Evolutionary conservation across 1,140 invertebrate species (phyloP), one percentile per base, ranked within the genome.

Genomic region (Drosophila aff.): DNA sequence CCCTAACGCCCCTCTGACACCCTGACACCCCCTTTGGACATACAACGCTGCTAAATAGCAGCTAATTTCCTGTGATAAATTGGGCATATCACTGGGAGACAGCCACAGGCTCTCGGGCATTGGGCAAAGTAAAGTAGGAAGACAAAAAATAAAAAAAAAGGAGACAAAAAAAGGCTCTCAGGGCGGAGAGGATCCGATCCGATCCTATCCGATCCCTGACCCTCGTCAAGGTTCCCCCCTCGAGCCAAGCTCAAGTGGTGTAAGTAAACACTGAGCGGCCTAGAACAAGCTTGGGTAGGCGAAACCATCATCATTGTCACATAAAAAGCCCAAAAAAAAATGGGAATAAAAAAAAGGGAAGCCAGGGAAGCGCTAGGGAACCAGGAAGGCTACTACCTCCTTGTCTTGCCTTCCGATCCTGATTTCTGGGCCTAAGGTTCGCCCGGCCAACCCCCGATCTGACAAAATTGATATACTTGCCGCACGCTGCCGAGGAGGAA

Each of bases 1-100:
- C 50, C 52, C 23, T 23, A 23, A 23, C 23, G 23, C 23, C 50
- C 55, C 68, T 55, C 59, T 69, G 26, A 53, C 26, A 55, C 33
- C 55, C 55, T 23, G 40, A 60, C 64, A 49, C 77, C 53, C 57
- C 69, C 60, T 46, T 74, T 68, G 79, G 76, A 77, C 74, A 87
- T 72, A 85, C 85, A 89, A 90, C 85, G 79, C 64, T 91, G 78
- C 81, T 91, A 91, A 91, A 91, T 91, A 91, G 89, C 89, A 91
- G 83, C 89, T 91, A 91, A 91, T 91, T 91, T 91, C 79, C 89
- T 89, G 83, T 84, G 79, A 91, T 91, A 91, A 91, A 91, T 89
- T 91, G 83, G 81, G 81, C 83, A 91, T 91, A 91, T 91, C 89
- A 84, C 75, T 58, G 68, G 53, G 52, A 58, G 43, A 67, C 53